phyloP scores from a whole-genome alignment of 2,113 vertebrate species.

The Dryoscopus gambensis region DNA sequence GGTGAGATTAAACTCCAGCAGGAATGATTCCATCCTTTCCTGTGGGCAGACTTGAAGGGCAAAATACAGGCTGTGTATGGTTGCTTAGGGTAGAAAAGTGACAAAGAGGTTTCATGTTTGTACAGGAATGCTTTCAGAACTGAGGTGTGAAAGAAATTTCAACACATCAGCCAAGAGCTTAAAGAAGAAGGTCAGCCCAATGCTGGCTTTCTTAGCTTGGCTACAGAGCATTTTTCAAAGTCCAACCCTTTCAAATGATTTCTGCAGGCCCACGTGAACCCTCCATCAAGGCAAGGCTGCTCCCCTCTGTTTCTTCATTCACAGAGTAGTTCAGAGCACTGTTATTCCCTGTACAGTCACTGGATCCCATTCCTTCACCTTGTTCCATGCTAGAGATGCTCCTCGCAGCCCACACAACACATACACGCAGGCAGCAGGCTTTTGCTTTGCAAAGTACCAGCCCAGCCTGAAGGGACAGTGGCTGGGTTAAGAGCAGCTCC shows the following conservation, averaged over 20 bases:
- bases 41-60: not conserved
- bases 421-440: not conserved
- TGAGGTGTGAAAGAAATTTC: not conserved
- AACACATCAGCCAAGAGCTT: not conserved
- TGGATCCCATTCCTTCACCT: not conserved
- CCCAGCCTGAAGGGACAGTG: not conserved
- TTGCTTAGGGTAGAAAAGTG: not conserved
- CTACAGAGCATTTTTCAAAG: not conserved
- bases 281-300: not conserved
- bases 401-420: accelerated
- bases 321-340: not conserved
- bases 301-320: not conserved
- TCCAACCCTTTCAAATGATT: not conserved
- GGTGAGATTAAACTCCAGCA: not conserved
- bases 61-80: not conserved
- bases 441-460: not conserved
- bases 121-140: not conserved
- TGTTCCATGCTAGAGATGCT: not conserved
- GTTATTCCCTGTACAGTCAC: not conserved
- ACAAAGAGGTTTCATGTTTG: not conserved
- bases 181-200: not conserved
- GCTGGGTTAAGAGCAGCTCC: not conserved
- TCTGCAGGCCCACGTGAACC: not conserved
- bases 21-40: not conserved
- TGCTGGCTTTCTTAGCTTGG: not conserved